Evolutionary conservation across 2,113 vertebrate species (phyloP).

Genomic region (Alces alces): DNA sequence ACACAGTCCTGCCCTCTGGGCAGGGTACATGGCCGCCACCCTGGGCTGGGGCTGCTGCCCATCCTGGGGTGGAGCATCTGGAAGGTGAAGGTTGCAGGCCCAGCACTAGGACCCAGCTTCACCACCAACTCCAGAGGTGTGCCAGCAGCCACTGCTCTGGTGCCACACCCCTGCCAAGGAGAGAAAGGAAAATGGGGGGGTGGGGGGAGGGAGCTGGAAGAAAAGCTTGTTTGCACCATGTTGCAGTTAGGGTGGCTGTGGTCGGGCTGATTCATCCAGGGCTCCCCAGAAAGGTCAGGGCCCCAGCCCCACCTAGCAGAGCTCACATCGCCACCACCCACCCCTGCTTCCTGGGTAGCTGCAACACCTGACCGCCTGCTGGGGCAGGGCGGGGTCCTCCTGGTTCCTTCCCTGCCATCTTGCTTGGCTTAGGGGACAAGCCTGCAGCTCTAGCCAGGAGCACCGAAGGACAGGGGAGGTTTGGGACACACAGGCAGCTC

Average conservation of each 20-base stretch:
- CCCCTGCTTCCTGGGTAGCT: constrained; percentile 48
- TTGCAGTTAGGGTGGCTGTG: constrained; percentile 7
- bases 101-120: not conserved
- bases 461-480: not conserved
- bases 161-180: not conserved
- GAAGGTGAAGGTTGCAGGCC: not conserved
- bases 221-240: not conserved
- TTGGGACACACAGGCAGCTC: not conserved
- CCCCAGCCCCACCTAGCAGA: constrained; percentile 40
- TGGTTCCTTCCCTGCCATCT: not conserved
- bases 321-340: constrained; percentile 11
- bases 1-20: not conserved
- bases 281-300: constrained; percentile 35
- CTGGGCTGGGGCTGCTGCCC: not conserved
- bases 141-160: not conserved
- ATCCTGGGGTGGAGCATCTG: not conserved
- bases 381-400: not conserved
- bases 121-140: not conserved
- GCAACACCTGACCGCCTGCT: not conserved
- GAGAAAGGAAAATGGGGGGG: not conserved
- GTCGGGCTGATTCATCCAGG: constrained; percentile 57
- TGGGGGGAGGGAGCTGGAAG: not conserved
- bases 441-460: not conserved
- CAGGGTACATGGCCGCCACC: not conserved
- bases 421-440: not conserved